Percentiles rank a stretch among this genome's conserved stretches.
Conservation (phyloP, 2,113 vertebrate species). For the Ophthalmolycus amberensis region DNA sequence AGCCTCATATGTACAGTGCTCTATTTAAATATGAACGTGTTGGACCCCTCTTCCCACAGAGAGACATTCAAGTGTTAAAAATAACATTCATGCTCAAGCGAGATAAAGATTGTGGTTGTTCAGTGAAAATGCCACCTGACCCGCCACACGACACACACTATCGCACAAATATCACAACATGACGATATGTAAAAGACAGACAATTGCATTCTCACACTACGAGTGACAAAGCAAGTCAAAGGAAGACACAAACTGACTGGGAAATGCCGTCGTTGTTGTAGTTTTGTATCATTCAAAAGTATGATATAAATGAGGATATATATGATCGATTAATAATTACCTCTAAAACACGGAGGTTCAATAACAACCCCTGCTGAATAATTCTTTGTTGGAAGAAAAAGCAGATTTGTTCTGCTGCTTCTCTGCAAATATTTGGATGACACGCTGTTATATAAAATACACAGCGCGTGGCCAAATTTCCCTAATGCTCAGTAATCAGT, state of each 20-base stretch:
- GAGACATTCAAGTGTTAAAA: constrained; percentile 3
- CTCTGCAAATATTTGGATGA: constrained; percentile 26
- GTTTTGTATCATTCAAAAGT: no score
- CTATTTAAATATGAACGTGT: not conserved
- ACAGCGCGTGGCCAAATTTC: constrained; percentile 28
- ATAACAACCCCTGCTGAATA: not conserved
- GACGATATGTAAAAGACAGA: not conserved
- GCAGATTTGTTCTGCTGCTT: constrained; percentile 48
- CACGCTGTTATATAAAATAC: constrained; percentile 31
- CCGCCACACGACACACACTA: not conserved
- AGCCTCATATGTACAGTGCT: constrained; percentile 2
- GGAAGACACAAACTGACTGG: no score
- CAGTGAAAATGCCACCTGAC: not conserved
- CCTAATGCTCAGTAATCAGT: constrained; percentile 37
- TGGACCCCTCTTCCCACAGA: constrained; percentile 10
- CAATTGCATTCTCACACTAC: not conserved
- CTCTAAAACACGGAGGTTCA: not conserved
- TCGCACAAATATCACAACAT: not conserved
- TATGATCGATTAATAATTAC: not conserved
- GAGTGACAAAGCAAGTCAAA: no score
- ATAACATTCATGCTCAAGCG: not conserved
- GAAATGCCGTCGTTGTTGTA: no score
- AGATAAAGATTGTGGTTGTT: not conserved
- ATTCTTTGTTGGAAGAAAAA: constrained; percentile 21
- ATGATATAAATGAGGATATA: not conserved